Percentiles rank a stretch among this genome's conserved stretches.
Evolutionary conservation across 2,888 invertebrate species (phyloP).

Genomic region (Chymomyza fuscimana): DNA sequence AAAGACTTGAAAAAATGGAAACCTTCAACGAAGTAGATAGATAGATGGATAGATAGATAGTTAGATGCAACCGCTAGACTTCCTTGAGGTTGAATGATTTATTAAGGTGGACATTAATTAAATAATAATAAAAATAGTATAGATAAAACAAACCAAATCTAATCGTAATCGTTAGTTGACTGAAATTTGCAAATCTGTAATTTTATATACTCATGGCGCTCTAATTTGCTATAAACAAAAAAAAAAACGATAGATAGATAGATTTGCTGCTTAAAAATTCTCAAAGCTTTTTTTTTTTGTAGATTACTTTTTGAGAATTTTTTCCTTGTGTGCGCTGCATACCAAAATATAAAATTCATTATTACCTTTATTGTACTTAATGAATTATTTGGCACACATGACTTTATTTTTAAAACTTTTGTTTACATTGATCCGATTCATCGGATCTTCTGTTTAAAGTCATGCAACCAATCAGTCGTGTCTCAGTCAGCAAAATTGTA

Average conservation of each 20-base stretch:
- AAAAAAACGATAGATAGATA: slow-evolving; percentile 2
- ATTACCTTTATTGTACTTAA: background rate
- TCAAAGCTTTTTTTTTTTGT: background rate
- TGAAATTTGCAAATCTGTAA: slow-evolving; percentile 6
- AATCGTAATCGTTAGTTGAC: too few species aligned
- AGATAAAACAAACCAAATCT: too few species aligned
- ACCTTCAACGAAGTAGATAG: too few species aligned
- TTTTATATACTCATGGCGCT: too few species aligned
- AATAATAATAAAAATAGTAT: too few species aligned
- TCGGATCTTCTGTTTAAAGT: background rate
- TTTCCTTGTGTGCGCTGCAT: background rate
- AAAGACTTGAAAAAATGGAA: too few species aligned
- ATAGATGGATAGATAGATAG: too few species aligned
- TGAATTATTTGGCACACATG: slow-evolving; percentile 12
- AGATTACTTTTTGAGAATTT: background rate
- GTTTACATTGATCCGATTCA: slow-evolving; percentile 47
- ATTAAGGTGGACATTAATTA: too few species aligned
- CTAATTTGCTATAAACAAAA: too few species aligned
- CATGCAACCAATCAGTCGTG: background rate
- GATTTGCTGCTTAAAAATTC: slow-evolving; percentile 21
- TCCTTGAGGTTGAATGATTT: too few species aligned
- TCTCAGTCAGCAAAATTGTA: background rate
- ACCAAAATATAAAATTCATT: background rate
- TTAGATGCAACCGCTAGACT: too few species aligned
- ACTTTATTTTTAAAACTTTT: slow-evolving; percentile 57